These are phyloP conservation scores for Orussus abietinus DNA, from an alignment of 1,140 invertebrate species.

Conservation along the genomic window DNA sequence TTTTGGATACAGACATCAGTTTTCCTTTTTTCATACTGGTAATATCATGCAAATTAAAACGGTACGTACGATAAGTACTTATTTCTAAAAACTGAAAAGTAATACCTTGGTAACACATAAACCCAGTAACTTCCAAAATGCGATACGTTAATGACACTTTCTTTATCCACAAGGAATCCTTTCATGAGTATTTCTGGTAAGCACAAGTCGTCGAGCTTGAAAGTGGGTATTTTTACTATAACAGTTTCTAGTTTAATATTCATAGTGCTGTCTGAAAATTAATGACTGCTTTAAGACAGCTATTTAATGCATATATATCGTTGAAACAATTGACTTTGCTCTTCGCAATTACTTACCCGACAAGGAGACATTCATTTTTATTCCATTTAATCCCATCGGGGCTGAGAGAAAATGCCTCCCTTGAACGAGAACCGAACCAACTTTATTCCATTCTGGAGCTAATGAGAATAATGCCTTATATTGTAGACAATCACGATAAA, in stretches of 20 bases:
- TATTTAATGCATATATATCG: neutral
- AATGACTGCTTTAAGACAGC: neutral
- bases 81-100: neutral
- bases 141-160: slow-evolving; percentile 16
- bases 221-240: slow-evolving; percentile 24
- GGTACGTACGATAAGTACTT: neutral
- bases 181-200: slow-evolving; percentile 9
- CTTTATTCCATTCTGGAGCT: slow-evolving; percentile 36
- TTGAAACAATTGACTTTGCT: neutral
- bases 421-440: slow-evolving; percentile 27
- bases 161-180: slow-evolving; percentile 16
- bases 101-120: slow-evolving; percentile 38
- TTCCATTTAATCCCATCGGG: slow-evolving; percentile 18
- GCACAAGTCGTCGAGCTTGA: slow-evolving; percentile 22
- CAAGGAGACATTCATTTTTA: slow-evolving; percentile 27
- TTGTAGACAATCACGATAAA: slow-evolving; percentile 30
- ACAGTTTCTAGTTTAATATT: slow-evolving; percentile 17
- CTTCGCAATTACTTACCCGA: slow-evolving; percentile 18
- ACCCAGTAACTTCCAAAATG: slow-evolving; percentile 16
- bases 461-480: slow-evolving; percentile 31
- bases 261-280: slow-evolving; percentile 17
- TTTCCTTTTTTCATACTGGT: slow-evolving; percentile 36
- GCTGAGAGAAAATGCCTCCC: slow-evolving; percentile 32
- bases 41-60: slow-evolving; percentile 6
- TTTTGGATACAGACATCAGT: slow-evolving; percentile 28